phyloP scores from a whole-genome alignment of 2,888 invertebrate species.

The Neocrepidodera transversa region DNA sequence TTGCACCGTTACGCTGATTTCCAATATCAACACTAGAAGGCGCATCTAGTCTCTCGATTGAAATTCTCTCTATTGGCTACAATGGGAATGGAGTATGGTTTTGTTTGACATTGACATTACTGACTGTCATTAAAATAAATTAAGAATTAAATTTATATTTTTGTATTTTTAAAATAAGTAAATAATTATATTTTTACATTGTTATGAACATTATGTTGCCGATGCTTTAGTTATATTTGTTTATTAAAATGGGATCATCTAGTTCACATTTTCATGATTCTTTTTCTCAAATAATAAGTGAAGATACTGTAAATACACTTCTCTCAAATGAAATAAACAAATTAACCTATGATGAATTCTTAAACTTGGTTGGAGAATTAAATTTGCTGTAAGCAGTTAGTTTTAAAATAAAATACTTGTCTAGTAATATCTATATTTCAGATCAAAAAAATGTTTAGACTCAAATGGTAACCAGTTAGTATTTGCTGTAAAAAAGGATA shows the following conservation, averaged over 20 bases:
- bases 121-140: too few species aligned
- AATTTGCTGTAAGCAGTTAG: slow-evolving; percentile 66
- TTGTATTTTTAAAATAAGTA: too few species aligned
- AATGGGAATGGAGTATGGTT: too few species aligned
- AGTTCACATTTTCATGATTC: slow-evolving; percentile 48
- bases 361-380: slow-evolving; percentile 65
- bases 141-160: too few species aligned
- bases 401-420: background rate
- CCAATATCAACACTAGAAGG: too few species aligned
- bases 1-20: too few species aligned
- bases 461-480: slow-evolving; percentile 68
- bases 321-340: slow-evolving; percentile 53
- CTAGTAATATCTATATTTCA: slow-evolving; percentile 46
- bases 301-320: slow-evolving; percentile 50
- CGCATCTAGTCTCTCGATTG: too few species aligned
- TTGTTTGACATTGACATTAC: too few species aligned
- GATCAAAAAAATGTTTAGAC: slow-evolving; percentile 68
- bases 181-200: too few species aligned
- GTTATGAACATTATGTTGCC: too few species aligned
- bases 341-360: slow-evolving; percentile 67
- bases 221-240: too few species aligned
- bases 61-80: too few species aligned
- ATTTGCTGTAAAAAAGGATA: slow-evolving; percentile 71
- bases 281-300: slow-evolving; percentile 46
- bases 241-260: slow-evolving; percentile 46